Evolutionary conservation across 2,797 vertebrate genomes (phyloP).

Genomic region (Sciurus carolinensis): DNA sequence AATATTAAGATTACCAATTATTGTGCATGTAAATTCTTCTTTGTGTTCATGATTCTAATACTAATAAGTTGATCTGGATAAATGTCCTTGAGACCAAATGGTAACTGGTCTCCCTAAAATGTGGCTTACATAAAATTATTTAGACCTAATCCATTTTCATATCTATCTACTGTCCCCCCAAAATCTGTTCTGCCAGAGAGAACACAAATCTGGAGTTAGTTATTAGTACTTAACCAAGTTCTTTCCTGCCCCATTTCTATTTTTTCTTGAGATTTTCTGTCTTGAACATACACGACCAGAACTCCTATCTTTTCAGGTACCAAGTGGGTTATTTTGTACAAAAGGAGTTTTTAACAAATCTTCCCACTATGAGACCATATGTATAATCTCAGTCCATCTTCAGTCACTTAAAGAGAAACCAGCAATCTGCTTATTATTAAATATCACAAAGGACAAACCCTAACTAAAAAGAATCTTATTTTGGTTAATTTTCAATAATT

Average conservation of each 20-base stretch:
- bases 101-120: constrained; percentile 10
- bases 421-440: no score
- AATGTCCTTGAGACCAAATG: constrained; percentile 65
- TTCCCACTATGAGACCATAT: no score
- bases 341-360: no score
- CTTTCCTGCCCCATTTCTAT: constrained; percentile 42
- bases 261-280: constrained; percentile 49
- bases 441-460: no score
- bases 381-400: no score
- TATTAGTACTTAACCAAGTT: constrained; percentile 43
- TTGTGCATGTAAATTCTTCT: constrained; percentile 52
- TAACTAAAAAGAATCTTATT: no score
- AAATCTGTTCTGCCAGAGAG: constrained; percentile 28
- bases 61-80: constrained; percentile 51
- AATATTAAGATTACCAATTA: constrained; percentile 33
- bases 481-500: no score
- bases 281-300: background rate
- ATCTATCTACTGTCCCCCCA: background rate
- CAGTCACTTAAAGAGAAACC: no score
- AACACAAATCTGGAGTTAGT: constrained; percentile 11
- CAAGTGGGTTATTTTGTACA: no score
- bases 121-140: background rate
- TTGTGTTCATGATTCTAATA: constrained; percentile 74
- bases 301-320: no score
- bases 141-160: constrained; percentile 38